Conservation (phyloP, 2,888 invertebrate species). For the Orthosia gracilis region DNA sequence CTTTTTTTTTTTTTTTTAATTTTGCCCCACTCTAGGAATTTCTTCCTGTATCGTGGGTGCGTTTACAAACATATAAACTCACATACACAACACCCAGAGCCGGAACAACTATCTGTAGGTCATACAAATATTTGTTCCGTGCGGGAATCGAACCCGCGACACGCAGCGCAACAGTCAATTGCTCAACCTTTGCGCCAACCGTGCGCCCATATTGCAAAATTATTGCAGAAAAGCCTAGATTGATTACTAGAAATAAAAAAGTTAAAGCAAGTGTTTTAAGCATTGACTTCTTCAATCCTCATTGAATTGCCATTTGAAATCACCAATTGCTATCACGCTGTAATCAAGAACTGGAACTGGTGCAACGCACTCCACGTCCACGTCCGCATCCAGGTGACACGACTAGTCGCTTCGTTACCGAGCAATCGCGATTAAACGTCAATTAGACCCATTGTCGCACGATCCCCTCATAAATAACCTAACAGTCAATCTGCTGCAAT, state of each 20-base stretch:
- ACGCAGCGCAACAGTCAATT: too few species aligned
- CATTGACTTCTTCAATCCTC: not conserved
- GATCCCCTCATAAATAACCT: constrained; percentile 82
- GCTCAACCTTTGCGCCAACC: too few species aligned
- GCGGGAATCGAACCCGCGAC: too few species aligned
- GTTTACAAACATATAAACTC: too few species aligned
- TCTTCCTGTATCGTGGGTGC: too few species aligned
- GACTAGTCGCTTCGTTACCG: constrained; percentile 80
- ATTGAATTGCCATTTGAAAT: constrained; percentile 26
- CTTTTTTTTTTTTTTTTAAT: too few species aligned
- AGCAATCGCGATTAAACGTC: constrained; percentile 86
- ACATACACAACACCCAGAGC: too few species aligned
- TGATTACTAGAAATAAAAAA: too few species aligned
- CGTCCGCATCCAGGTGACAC: constrained; percentile 66
- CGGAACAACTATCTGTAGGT: too few species aligned
- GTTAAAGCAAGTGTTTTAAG: not conserved
- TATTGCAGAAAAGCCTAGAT: not conserved
- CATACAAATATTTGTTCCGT: too few species aligned
- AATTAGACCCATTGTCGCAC: constrained; percentile 87
- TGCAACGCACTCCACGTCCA: constrained; percentile 50
- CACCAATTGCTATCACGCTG: constrained; percentile 40
- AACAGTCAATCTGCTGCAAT: constrained; percentile 76
- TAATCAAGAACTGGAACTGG: constrained; percentile 41
- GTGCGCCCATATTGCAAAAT: too few species aligned
- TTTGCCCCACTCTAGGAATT: too few species aligned